Evolutionary conservation across 2,888 invertebrate species (phyloP).

Genomic region (Scaeva pyrastri): DNA sequence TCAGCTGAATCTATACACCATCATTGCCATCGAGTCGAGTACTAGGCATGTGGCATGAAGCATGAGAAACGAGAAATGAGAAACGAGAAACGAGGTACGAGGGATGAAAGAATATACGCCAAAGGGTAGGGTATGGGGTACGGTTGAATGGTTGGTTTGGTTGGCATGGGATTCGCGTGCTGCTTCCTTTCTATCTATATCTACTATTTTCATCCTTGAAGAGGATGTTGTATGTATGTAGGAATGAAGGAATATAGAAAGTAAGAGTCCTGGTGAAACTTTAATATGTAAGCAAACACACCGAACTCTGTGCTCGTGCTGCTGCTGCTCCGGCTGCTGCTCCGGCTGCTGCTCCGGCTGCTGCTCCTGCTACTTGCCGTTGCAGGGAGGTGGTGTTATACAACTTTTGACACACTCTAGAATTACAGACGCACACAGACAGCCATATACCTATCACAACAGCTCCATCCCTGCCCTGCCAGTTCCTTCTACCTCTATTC

Average conservation of each 20-base stretch:
- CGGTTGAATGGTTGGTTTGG: too few relatives aligned
- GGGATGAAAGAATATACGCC: constrained; percentile 28
- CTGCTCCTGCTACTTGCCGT: too few relatives aligned
- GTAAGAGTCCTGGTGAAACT: constrained; percentile 69
- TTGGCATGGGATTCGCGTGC: too few relatives aligned
- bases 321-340: too few relatives aligned
- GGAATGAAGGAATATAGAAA: constrained; percentile 30
- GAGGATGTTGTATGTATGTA: constrained; percentile 18
- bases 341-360: too few relatives aligned
- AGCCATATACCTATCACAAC: not conserved
- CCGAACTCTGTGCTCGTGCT: constrained; percentile 52
- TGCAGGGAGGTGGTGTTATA: constrained; percentile 67
- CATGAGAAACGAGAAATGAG: too few relatives aligned
- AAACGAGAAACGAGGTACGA: too few relatives aligned
- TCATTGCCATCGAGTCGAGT: too few relatives aligned
- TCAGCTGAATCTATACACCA: constrained; percentile 57
- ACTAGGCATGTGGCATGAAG: constrained; percentile 18
- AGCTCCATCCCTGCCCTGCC: not conserved
- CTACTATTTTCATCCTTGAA: constrained; percentile 71
- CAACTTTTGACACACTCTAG: constrained; percentile 74
- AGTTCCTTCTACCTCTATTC: not conserved
- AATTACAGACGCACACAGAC: constrained; percentile 25
- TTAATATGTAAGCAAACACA: constrained; percentile 73
- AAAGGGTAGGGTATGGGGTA: constrained; percentile 33
- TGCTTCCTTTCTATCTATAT: constrained; percentile 39